phyloP scores from a whole-genome alignment of 1,140 invertebrate species.

The Caenorhabditis tropicalis region DNA sequence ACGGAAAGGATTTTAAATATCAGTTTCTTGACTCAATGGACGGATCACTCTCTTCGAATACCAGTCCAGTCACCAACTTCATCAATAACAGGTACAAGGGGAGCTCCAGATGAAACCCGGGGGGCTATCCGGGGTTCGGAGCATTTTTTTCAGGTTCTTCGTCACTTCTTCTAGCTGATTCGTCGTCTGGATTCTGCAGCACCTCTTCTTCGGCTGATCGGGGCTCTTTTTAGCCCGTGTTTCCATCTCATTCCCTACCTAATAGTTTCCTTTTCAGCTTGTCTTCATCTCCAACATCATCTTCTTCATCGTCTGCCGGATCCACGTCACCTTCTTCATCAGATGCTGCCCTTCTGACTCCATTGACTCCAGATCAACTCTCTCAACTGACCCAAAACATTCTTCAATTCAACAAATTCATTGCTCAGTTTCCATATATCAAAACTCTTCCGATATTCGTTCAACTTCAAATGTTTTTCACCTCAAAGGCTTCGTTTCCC shows the following conservation, averaged over 20 bases:
- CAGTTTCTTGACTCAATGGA: neutral
- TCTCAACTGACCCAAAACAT: neutral
- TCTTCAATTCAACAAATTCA: neutral
- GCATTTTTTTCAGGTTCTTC: neutral
- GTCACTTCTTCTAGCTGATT: neutral
- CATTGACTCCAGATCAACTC: neutral
- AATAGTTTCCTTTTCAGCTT: slow-evolving; percentile 3
- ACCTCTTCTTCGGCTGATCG: no score
- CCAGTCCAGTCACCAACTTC: no score
- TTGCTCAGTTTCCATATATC: neutral
- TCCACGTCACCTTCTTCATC: neutral
- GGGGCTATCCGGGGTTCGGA: neutral
- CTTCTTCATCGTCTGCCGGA: neutral
- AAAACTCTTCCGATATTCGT: neutral
- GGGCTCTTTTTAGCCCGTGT: no score
- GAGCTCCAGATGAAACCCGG: no score
- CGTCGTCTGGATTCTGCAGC: neutral
- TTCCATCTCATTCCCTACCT: neutral
- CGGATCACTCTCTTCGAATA: no score
- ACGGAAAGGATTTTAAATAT: neutral
- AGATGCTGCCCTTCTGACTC: neutral
- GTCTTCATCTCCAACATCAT: neutral
- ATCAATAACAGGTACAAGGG: neutral
- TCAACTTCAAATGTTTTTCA: neutral
- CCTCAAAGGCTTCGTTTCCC: neutral